Base-by-base conservation (phyloP, 2,113 vertebrate genomes). In the Cebidichthys violaceus region DNA sequence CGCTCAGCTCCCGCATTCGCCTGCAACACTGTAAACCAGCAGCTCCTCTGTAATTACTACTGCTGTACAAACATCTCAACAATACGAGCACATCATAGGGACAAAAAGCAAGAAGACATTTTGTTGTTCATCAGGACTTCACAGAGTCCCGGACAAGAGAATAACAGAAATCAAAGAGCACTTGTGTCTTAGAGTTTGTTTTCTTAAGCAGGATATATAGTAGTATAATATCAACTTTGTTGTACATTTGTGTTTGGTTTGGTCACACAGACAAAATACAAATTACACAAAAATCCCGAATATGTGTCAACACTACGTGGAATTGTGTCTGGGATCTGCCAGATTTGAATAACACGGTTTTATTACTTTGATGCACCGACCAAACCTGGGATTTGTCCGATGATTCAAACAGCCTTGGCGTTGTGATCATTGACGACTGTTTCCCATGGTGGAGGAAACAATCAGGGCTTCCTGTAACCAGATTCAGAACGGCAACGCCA, bases 51-150 rank as follows among this genome's bases (percentile, higher is more conserved):
- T 82, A 55, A 84, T 79, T n/a, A 79, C 67, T 52, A 54, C 71
- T 22, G 59, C 52, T 64, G 74, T 57, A 82, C 87, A 88, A 89
- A 89, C 3, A 74, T 85, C 79, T 77, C 74, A 65, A 90, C 82
- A 86, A 89, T 50, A 78, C 57, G 37, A 79, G 80, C 52, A 71
- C 75, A 81, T 54, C 70, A 31, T 24, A 45, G 14, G 20, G 74
- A 91, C 81, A 81, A 82, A 82, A 77, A 81, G 81, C 57, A 47
- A 66, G 82, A 62, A 75, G 33, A 57, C 64, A 62, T 89, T 85
- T 69, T 66, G 81, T 81, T 84, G 82, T 89, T 77, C 89, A 90
- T 88, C 80, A 83, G 71, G 75, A 76, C 24, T 70, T 89, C 70
- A 14, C 62, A 35, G 35, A 77, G 85, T 82, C 62, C 71, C 60